Conservation (phyloP, 2,797 vertebrate species). For the Galagoides demidoff region DNA sequence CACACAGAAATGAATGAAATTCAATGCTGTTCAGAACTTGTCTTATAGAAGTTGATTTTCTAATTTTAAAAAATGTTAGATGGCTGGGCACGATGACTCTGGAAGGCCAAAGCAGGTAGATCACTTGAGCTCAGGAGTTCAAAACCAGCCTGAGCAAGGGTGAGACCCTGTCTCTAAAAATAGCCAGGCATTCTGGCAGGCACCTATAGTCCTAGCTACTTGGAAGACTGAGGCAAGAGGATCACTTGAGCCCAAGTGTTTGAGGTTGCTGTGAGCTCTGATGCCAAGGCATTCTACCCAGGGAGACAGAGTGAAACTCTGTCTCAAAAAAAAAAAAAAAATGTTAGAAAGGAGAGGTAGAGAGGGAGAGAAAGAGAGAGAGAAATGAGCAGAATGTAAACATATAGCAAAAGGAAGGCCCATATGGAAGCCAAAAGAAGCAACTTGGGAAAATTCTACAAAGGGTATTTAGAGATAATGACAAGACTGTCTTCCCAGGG, state of each 20-base stretch:
- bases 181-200: too few relatives aligned
- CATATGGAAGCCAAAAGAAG: slow-evolving; percentile 14
- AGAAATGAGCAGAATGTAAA: not conserved
- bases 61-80: not conserved
- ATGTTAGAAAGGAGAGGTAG: not conserved
- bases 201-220: too few relatives aligned
- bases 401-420: not conserved
- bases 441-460: not conserved
- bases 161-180: too few relatives aligned
- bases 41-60: not conserved
- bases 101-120: too few relatives aligned
- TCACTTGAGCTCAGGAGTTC: too few relatives aligned
- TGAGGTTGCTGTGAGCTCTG: too few relatives aligned
- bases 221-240: too few relatives aligned
- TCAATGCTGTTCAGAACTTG: slow-evolving; percentile 1
- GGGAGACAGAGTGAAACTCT: too few relatives aligned
- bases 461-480: not conserved
- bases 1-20: not conserved
- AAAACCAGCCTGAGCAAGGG: too few relatives aligned
- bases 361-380: not conserved
- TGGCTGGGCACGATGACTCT: too few relatives aligned
- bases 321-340: not conserved
- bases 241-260: too few relatives aligned
- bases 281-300: too few relatives aligned
- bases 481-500: not conserved